Conservation (phyloP, 2,113 vertebrate species). For the Paramisgurnus dabryanus region DNA sequence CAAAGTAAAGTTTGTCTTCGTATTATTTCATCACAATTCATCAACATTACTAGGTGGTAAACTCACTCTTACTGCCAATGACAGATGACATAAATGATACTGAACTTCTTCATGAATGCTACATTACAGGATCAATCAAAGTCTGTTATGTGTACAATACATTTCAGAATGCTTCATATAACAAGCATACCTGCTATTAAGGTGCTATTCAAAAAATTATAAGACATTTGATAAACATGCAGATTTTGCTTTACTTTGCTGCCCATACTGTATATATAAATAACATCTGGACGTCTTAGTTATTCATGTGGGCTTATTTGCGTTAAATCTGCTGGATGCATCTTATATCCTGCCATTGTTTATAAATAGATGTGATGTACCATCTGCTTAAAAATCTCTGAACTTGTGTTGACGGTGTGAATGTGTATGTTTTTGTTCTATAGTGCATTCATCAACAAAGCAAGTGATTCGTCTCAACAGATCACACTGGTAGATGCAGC, state of each 20-base stretch:
- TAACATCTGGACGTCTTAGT: constrained; percentile 28
- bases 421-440: constrained; percentile 48
- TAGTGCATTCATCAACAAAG: constrained; percentile 95
- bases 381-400: constrained; percentile 36
- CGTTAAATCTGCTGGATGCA: constrained; percentile 3
- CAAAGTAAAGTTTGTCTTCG: too few species aligned
- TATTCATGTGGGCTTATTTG: constrained; percentile 17
- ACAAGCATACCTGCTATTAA: neutral
- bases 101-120: constrained; percentile 6
- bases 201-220: too few species aligned
- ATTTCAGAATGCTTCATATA: constrained; percentile 13
- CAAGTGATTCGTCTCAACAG: constrained; percentile 86
- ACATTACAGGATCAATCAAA: constrained; percentile 1
- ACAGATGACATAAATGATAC: constrained; percentile 33
- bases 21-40: too few species aligned
- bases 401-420: constrained; percentile 13
- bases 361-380: constrained; percentile 19
- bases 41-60: too few species aligned
- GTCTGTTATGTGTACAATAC: neutral
- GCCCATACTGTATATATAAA: neutral
- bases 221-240: constrained; percentile 16
- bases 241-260: constrained; percentile 27
- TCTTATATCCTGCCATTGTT: constrained; percentile 12
- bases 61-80: neutral
- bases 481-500: constrained; percentile 85